phyloP scores from a whole-genome alignment of 2,797 vertebrate species.

The Poecilia picta region DNA sequence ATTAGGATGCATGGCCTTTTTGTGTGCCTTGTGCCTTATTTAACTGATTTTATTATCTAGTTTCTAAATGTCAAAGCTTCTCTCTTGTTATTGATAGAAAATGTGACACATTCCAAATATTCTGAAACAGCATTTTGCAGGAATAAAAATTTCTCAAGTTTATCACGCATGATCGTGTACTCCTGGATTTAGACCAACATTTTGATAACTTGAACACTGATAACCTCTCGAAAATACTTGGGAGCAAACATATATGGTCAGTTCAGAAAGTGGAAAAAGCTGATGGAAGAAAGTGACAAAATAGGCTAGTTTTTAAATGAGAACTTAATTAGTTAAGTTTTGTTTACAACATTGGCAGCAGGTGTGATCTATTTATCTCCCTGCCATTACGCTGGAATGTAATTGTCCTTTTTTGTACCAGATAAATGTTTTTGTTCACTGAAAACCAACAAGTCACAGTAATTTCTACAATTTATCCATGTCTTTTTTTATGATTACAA shows the following conservation, averaged over 20 bases:
- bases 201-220: not conserved
- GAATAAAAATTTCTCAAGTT: not conserved
- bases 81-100: constrained; percentile 21
- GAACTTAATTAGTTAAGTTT: not conserved
- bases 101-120: constrained; percentile 23
- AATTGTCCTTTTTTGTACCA: not conserved
- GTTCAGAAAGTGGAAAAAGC: not conserved
- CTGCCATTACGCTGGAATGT: no score
- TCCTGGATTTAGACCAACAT: not conserved
- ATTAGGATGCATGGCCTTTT: not conserved
- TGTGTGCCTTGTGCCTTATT: constrained; percentile 19
- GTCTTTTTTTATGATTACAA: not conserved
- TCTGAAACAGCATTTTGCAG: not conserved
- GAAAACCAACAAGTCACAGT: not conserved
- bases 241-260: not conserved
- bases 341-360: not conserved
- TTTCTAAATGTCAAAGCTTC: not conserved
- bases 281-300: not conserved
- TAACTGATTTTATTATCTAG: not conserved
- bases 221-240: not conserved
- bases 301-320: not conserved
- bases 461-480: not conserved
- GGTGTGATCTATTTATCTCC: not conserved
- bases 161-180: not conserved
- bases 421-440: not conserved